Base-by-base conservation (phyloP, 2,113 vertebrate species). In the Rhabdornis inornatus region DNA sequence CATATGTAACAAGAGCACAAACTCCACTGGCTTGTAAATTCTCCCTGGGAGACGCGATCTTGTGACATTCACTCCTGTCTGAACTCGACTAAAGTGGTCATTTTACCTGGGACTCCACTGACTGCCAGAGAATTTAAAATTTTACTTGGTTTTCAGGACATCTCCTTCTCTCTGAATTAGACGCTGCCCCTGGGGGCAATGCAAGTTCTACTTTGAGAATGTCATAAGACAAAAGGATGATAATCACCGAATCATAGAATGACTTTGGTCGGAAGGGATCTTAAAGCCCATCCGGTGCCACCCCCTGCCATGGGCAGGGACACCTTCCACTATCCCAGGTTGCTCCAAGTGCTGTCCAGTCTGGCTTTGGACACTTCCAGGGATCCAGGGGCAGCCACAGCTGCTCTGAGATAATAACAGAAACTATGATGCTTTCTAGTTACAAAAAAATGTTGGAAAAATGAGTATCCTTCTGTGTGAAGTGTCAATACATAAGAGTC, bases 1-100 rank as follows among this genome's bases (percentile, higher is more conserved):
- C 24, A 30, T 7, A 24, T 10, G 31, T 35, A 71, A 79, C 30
- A 68, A 25, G 14, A 72, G 18, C 33, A 71, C n/a, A 72, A 47
- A 85, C 30, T 69, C 42, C 25, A 74, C 5, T 28, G 30, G n/a
- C 42, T 61, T 74, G 28, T 74, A 65, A 80, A 8, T 11, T 72
- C 11, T 45, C 20, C 18, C 2, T 1, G 2, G 76, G 33, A 81
- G 42, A 47, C 0, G 0, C 2, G 5, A 11, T 64, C 25, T 50
- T 49, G 28, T 25, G 60, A 35, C 25, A 49, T 33, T n/a, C n/a
- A 19, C 4, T 74, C 42, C 42, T 56, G 28, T 22, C 22, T 87
- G 65, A 89, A 79, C 39, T 69, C 6, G 35, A 60, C 25, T 49
- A 13, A 60, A 77, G 7, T 13, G 19, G n/a, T 22, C 28, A 76